Percentiles rank a stretch among this genome's conserved stretches.
These are phyloP conservation scores for Aeoliscus strigatus DNA, from an alignment of 2,797 vertebrate species.

Conservation along the genomic window DNA sequence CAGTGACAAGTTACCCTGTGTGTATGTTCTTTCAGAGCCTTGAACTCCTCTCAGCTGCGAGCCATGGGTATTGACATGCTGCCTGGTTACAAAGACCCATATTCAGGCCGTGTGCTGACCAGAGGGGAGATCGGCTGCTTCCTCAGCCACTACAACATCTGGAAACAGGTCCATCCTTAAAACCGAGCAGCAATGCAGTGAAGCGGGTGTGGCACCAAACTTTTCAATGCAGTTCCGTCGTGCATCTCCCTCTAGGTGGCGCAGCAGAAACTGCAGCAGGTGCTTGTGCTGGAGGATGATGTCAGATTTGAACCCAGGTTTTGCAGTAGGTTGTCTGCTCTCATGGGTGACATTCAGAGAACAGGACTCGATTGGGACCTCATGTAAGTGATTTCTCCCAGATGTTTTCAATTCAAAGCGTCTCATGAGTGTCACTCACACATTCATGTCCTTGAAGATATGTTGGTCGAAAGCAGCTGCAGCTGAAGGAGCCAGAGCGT, in stretches of 20 bases:
- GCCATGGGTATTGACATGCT: conserved; percentile 82
- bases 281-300: conserved; percentile 82
- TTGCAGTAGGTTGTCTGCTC: conserved; percentile 71
- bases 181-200: background rate
- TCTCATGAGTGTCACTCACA: background rate
- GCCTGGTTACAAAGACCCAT: conserved; percentile 82
- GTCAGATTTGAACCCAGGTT: conserved; percentile 84
- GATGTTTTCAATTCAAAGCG: background rate
- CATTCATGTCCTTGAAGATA: conserved; percentile 40
- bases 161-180: conserved; percentile 78
- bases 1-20: no score
- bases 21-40: conserved; percentile 59
- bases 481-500: conserved; percentile 51
- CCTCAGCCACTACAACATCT: conserved; percentile 85
- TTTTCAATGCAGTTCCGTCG: background rate
- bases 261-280: conserved; percentile 74
- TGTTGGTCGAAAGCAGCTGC: conserved; percentile 61
- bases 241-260: conserved; percentile 69
- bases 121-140: conserved; percentile 87
- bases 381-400: conserved; percentile 72
- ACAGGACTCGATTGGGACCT: conserved; percentile 82
- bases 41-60: conserved; percentile 83
- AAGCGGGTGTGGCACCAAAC: background rate
- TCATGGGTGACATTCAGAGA: conserved; percentile 76
- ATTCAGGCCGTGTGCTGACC: conserved; percentile 81